Base-by-base conservation (phyloP, 1,140 invertebrate genomes). In the Mamestra configurata region DNA sequence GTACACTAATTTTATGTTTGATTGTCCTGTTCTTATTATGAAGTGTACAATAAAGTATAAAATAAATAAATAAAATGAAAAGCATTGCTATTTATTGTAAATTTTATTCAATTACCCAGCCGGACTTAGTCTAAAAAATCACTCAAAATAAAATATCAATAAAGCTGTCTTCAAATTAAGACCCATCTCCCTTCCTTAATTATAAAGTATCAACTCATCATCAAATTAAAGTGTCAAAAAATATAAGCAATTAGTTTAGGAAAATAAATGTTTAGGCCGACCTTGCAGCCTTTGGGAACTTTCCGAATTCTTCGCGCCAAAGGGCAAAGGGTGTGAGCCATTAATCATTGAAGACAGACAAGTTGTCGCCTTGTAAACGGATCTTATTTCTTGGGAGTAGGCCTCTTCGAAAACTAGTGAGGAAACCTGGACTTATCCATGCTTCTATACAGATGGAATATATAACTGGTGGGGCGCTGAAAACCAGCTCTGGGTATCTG, bases 301-400 rank as follows among this genome's bases (percentile, higher is more conserved):
- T 72, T 53, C 31, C 8, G n/a, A 53, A 53, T 72, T 37, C 49
- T 55, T 72, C 46, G 37, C 49, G 46, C 13, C 11, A 57, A 66
- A 64, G 46, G 75, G 57, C 57, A 72, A 55, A 53, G 59, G 24
- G 59, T 66, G 75, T 64, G 40, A 37, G 59, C 22, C 75, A 77
- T 77, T 77, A 77, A 77, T 77, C 75, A 77, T 77, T 20, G 75
- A 11, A 46, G 57, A 68, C 18, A 66, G 75, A 66, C 75, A 77
- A 77, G 75, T 77, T 77, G 59, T 77, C 75, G 27, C 11, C 59
- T 77, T 49, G 43, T 64, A 53, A 59, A 77, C 57, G 59, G 46
- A 66, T 77, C 75, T 37, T 66, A 77, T 77, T 77, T 43, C 57
- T 66, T 24, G 37, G 27, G 10, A 35, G 18, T 20, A 27, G 24